Base-by-base conservation (phyloP, 2,888 invertebrate genomes). In the Lapara coniferarum region DNA sequence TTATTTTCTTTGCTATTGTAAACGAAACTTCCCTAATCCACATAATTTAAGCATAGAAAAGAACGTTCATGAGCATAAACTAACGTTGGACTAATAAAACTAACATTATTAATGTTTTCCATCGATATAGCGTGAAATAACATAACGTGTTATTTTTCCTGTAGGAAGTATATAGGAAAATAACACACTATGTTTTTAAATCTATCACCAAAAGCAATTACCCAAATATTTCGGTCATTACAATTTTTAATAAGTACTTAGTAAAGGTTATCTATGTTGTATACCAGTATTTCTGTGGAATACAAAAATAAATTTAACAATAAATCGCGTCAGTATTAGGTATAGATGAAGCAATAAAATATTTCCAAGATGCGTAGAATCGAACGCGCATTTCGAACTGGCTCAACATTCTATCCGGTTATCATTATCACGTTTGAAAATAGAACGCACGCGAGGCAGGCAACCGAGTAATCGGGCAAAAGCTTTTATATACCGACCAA, bases 341-440 rank as follows among this genome's bases (percentile, higher is more conserved):
- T 63, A 46, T 49, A 63, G 49, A 49, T 63, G 19, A 63, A 49
- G 46, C 63, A 67, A 67, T 57, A 67, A 67, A 56, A 67, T 57
- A 49, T 16, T 46, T 55, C 37, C n/a, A 52, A 30, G 30, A 66
- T n/a, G 53, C 66, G 66, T 52, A 53, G 37, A 10, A 66, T 53
- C 77, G 78, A 77, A 73, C 78, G 74, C 77, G 55, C 67, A 68
- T 66, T 74, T 74, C 69, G 71, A 74, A 75, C 76, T 73, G 71
- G 75, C 73, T n/a, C n/a, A 75, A 73, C 78, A 73, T 74, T 82
- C 87, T 87, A 90, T 88, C 88, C 90, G 88, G 89, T 91, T 92
- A 92, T 91, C 92, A 92, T 91, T 91, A 92, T 90, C 92, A 90
- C 91, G 86, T 91, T 91, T 88, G 89, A 89, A 92, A 91, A 92